Evolutionary conservation across 2,113 vertebrate genomes (phyloP), one percentile per base, ranked within the genome.

Genomic region (Petromus typicus): DNA sequence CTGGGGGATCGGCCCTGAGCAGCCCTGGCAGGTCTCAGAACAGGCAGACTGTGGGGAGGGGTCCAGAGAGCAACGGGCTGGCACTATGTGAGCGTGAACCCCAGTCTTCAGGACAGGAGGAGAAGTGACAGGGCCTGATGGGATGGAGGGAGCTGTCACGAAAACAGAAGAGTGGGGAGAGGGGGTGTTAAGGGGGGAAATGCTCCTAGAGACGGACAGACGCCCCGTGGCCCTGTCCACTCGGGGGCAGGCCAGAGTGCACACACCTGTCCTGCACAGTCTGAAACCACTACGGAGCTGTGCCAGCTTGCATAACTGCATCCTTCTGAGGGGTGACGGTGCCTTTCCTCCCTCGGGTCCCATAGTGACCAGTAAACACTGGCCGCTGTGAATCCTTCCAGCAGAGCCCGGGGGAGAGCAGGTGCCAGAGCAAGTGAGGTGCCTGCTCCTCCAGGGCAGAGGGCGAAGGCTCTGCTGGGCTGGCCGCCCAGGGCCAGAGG

Each of bases 371-470:
- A 45, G 69, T 81, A 64, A 89, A 43, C 80, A 88, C 73, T 92
- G 81, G 67, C 22, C 20, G 45, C 30, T 69, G 37, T 12, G 56
- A 67, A 4, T 22, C 80, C 85, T 84, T 51, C 56, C 63, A n/a
- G 48, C 69, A 34, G 37, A 25, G 8, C 37, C 67, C 80, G 3
- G 3, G 48, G 13, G 51, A 63, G 10, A 80, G 18, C 71, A 89
- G 59, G 51, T 76, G 66, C 2, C 5, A 9, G 0, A 0, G 48
- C 5, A 23, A 30, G 66, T 5, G 17, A 16, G 64, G 20, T 30
- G n/a, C 14, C 32, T 8, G 45, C 34, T 32, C 5, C 0, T 1
- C 54, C 0, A 9, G 20, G 45, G 56, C 2, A 14, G 1, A 40
- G 32, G 79, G 23, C 23, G 45, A 78, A 59, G 27, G 10, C 64